A percentile compares a stretch with the other conserved stretches of the same genome.
Evolutionary conservation across 2,888 invertebrate genomes (phyloP).

Genomic region (Holacanthella duospinosa): DNA sequence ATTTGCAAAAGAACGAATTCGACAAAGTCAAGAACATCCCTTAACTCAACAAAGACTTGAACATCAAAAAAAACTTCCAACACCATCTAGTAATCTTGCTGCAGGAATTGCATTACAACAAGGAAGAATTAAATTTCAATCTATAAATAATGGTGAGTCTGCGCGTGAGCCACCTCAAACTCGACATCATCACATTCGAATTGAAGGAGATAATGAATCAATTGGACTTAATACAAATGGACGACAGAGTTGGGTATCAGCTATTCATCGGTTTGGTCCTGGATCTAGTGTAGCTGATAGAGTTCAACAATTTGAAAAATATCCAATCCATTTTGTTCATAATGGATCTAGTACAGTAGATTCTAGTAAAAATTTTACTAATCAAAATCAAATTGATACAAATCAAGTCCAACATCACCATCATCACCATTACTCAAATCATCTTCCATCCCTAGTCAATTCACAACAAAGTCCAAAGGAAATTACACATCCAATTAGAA

Average conservation of each 20-base stretch:
- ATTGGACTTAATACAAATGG: conserved; percentile 1
- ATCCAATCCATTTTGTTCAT: conserved; percentile 27
- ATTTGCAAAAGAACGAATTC: conserved; percentile 56
- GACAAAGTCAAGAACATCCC: conserved; percentile 48
- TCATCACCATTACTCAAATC: neutral
- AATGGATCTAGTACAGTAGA: neutral
- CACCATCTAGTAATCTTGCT: conserved; percentile 33
- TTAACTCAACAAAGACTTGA: conserved; percentile 44
- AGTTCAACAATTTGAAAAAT: conserved; percentile 37
- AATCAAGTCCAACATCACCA: too few species aligned
- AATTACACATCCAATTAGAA: conserved; percentile 7
- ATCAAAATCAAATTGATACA: conserved; percentile 4
- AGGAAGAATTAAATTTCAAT: conserved; percentile 34
- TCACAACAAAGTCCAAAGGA: conserved; percentile 4
- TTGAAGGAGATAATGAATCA: neutral
- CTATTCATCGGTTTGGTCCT: conserved; percentile 27
- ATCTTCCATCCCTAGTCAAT: neutral
- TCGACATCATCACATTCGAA: conserved; percentile 8
- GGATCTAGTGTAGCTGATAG: conserved; percentile 37
- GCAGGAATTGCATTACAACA: conserved; percentile 36
- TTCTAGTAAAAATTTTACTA: neutral
- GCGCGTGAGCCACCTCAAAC: neutral
- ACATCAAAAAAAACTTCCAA: conserved; percentile 34
- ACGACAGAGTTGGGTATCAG: conserved; percentile 22
- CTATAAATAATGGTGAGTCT: neutral